Conservation (phyloP, 2,797 vertebrate species). For the Crypturellus tataupa region DNA sequence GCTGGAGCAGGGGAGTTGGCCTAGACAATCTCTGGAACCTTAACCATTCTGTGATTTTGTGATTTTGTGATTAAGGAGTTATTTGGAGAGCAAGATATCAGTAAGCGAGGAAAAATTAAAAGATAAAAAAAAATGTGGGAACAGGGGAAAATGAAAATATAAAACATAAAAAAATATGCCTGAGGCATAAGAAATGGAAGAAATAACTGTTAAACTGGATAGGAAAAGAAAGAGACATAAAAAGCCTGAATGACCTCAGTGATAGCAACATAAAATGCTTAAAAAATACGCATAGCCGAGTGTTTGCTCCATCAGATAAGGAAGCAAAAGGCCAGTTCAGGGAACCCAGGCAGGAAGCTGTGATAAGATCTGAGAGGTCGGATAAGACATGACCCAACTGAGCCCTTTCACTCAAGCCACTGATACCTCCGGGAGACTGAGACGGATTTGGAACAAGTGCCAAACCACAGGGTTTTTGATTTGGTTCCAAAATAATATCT, state of each 20-base stretch:
- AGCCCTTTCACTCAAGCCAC: background rate
- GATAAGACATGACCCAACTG: background rate
- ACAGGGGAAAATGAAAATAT: background rate
- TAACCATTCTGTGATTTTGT: too few species aligned
- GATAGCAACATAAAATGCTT: background rate
- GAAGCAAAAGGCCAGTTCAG: background rate
- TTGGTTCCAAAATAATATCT: constrained; percentile 14
- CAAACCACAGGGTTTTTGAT: background rate
- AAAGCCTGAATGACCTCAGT: background rate
- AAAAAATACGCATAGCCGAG: background rate
- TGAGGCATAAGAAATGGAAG: background rate
- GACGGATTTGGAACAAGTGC: background rate
- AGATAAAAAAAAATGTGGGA: background rate
- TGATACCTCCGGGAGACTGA: background rate
- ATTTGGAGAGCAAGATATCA: background rate
- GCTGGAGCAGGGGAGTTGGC: too few species aligned
- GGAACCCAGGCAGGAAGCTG: background rate
- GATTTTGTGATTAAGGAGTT: background rate
- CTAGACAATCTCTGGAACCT: too few species aligned
- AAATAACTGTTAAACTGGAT: background rate
- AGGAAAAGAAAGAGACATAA: background rate
- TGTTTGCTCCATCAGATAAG: background rate
- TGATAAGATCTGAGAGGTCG: background rate
- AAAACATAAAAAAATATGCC: background rate
- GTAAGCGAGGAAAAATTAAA: background rate